phyloP scores from a whole-genome alignment of 2,113 vertebrate genomes.

The Dasyurus viverrinus region DNA sequence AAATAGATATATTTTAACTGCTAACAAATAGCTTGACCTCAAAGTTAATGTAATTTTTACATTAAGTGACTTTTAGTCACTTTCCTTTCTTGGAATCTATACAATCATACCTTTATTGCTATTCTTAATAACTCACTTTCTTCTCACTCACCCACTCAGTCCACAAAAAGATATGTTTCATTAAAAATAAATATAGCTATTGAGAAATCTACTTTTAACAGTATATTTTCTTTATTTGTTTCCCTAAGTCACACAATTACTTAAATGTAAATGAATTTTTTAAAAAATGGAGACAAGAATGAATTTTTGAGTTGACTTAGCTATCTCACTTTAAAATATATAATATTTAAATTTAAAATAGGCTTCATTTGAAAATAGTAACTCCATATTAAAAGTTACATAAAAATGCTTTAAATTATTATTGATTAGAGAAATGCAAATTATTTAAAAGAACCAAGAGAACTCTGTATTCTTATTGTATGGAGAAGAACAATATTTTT shows the following conservation, averaged over 20 bases:
- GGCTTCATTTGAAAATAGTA: neutral
- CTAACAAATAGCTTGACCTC: neutral
- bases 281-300: neutral
- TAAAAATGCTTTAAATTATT: neutral
- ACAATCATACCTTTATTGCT: neutral
- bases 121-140: neutral
- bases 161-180: neutral
- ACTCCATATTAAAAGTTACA: neutral
- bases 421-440: too few species aligned
- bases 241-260: neutral
- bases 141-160: neutral
- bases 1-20: neutral
- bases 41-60: neutral
- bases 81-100: neutral
- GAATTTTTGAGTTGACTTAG: neutral
- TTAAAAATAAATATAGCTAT: neutral
- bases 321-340: constrained; percentile 29
- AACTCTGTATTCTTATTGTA: too few species aligned
- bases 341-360: constrained; percentile 33
- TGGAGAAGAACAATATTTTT: too few species aligned
- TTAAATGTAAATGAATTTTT: constrained; percentile 23
- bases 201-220: neutral
- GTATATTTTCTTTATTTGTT: neutral
- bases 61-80: too few species aligned
- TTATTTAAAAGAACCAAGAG: too few species aligned